These are phyloP conservation scores for Pogonomyrmex barbatus DNA, from an alignment of 1,140 invertebrate species.

Conservation along the genomic window DNA sequence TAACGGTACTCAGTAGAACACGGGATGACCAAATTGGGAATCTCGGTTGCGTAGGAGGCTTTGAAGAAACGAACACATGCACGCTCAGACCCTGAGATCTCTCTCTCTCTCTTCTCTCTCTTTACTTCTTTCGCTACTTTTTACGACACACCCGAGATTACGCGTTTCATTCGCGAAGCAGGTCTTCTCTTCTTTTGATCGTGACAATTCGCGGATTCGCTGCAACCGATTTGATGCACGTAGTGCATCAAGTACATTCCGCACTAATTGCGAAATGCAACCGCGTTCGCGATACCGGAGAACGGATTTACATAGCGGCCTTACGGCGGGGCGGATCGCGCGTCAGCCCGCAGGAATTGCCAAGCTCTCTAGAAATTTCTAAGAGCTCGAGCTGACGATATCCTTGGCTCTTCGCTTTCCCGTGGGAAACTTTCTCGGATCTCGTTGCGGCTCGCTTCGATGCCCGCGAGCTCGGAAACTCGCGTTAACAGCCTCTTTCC, in stretches of 20 bases:
- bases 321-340: slow-evolving; percentile 29
- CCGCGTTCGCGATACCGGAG: slow-evolving; percentile 50
- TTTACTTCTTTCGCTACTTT: slow-evolving; percentile 38
- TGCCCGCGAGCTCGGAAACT: slow-evolving; percentile 37
- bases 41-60: slow-evolving; percentile 60
- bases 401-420: slow-evolving; percentile 37
- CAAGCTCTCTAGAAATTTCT: slow-evolving; percentile 32
- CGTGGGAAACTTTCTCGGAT: slow-evolving; percentile 67
- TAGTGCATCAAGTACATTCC: slow-evolving; percentile 69
- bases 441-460: slow-evolving; percentile 18
- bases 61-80: slow-evolving; percentile 1
- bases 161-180: slow-evolving; percentile 2
- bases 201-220: background rate
- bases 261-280: slow-evolving; percentile 76
- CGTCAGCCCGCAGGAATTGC: slow-evolving; percentile 30
- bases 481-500: slow-evolving; percentile 23
- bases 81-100: background rate
- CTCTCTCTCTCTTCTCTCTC: background rate
- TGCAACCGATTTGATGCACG: background rate
- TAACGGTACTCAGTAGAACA: slow-evolving; percentile 48
- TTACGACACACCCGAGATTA: slow-evolving; percentile 47
- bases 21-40: slow-evolving; percentile 66
- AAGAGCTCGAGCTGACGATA: slow-evolving; percentile 24
- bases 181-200: background rate
- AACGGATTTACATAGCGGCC: slow-evolving; percentile 76